phyloP scores from a whole-genome alignment of 2,113 vertebrate species.

The Lampris megalopsis region DNA sequence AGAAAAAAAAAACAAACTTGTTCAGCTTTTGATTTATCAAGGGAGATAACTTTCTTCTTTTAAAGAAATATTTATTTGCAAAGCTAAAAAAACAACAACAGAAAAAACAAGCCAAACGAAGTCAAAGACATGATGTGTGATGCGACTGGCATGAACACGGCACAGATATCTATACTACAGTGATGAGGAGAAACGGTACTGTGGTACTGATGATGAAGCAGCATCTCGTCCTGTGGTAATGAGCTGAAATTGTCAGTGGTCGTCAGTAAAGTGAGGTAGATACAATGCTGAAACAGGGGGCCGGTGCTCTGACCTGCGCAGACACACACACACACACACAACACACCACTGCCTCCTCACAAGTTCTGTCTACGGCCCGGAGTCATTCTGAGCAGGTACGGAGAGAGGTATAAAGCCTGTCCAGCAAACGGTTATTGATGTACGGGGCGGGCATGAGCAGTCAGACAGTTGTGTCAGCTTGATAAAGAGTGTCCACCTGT shows the following conservation, averaged over 20 bases:
- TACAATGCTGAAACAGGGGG: constrained; percentile 64
- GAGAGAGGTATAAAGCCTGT: constrained; percentile 56
- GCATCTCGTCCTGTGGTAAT: constrained; percentile 50
- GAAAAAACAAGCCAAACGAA: constrained; percentile 62
- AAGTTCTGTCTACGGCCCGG: constrained; percentile 51
- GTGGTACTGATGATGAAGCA: constrained; percentile 59
- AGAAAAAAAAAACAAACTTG: constrained; percentile 66
- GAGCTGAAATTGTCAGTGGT: constrained; percentile 64
- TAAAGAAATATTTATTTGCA: constrained; percentile 72
- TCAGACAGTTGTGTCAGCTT: constrained; percentile 56
- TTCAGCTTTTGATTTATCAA: constrained; percentile 72
- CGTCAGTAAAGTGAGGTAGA: constrained; percentile 78
- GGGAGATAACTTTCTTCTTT: constrained; percentile 70
- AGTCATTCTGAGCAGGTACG: constrained; percentile 51
- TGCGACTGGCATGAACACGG: constrained; percentile 54
- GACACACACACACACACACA: constrained; percentile 1
- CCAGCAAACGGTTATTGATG: constrained; percentile 66
- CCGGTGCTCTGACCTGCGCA: constrained; percentile 51
- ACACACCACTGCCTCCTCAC: constrained; percentile 45
- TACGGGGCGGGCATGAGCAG: constrained; percentile 39
- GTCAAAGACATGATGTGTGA: constrained; percentile 54
- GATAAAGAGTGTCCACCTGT: constrained; percentile 68
- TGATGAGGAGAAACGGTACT: constrained; percentile 41
- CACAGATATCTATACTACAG: constrained; percentile 55
- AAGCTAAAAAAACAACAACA: constrained; percentile 65